Conservation (phyloP, 2,888 invertebrate species). For the Caenorhabditis drosophilae region DNA sequence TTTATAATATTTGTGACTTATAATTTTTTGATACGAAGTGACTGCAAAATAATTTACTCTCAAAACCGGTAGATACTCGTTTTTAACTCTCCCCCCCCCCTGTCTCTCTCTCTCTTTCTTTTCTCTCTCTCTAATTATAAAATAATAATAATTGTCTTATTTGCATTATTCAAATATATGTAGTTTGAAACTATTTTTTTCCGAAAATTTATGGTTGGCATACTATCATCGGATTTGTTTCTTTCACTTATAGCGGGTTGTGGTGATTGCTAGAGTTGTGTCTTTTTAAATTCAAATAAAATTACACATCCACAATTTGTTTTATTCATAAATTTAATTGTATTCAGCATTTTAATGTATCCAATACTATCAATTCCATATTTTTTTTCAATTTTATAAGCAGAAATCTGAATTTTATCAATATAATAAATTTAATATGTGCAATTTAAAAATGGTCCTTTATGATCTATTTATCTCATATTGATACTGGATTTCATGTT, state of each 20-base stretch:
- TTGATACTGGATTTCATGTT: too few species aligned
- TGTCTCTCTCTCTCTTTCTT: not conserved
- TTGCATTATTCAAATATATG: too few species aligned
- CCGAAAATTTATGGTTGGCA: slow-evolving; percentile 23
- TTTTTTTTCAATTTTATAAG: not conserved
- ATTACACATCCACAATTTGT: too few species aligned
- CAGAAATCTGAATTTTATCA: not conserved
- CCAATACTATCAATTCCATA: too few species aligned
- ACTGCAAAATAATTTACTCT: slow-evolving; percentile 31
- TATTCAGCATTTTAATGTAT: too few species aligned
- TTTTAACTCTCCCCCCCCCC: slow-evolving; percentile 3
- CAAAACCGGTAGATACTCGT: slow-evolving; percentile 36
- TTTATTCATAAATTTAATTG: too few species aligned
- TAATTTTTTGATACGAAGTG: slow-evolving; percentile 26
- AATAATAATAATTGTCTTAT: too few species aligned
- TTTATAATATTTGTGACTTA: too few species aligned
- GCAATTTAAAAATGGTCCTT: not conserved
- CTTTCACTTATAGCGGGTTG: slow-evolving; percentile 45
- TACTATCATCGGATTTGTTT: slow-evolving; percentile 29
- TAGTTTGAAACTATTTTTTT: not conserved
- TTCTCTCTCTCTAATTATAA: too few species aligned
- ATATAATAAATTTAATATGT: not conserved
- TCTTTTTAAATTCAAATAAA: not conserved
- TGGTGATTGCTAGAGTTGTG: slow-evolving; percentile 19
- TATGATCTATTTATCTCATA: not conserved